phyloP scores from a whole-genome alignment of 2,888 invertebrate genomes.

The Schizotus pectinicornis region DNA sequence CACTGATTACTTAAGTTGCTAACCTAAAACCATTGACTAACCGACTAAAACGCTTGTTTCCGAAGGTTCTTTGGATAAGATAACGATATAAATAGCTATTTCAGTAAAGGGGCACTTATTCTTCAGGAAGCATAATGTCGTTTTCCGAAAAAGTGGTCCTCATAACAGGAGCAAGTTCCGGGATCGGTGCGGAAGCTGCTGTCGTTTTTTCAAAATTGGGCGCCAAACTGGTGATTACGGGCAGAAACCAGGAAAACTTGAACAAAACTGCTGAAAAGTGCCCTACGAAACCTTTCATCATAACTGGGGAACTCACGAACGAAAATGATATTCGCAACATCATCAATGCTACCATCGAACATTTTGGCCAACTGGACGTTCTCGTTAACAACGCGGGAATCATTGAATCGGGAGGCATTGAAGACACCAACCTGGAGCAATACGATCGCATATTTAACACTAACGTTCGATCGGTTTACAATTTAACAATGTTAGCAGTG shows the following conservation, averaged over 20 bases:
- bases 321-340: slow-evolving; percentile 14
- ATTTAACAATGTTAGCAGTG: slow-evolving; percentile 84
- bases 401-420: slow-evolving; percentile 63
- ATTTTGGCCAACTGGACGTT: slow-evolving; percentile 81
- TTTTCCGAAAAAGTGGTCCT: slow-evolving; percentile 76
- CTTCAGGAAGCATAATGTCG: slow-evolving; percentile 43
- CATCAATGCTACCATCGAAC: slow-evolving; percentile 66
- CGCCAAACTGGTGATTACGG: slow-evolving; percentile 74
- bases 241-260: slow-evolving; percentile 73
- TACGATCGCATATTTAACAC: slow-evolving; percentile 89
- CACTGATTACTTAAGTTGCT: too few relatives aligned
- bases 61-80: too few relatives aligned
- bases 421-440: slow-evolving; percentile 83
- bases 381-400: slow-evolving; percentile 87
- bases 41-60: too few relatives aligned
- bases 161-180: slow-evolving; percentile 83
- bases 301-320: slow-evolving; percentile 11
- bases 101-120: not conserved
- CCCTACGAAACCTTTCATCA: slow-evolving; percentile 5
- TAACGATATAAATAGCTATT: too few relatives aligned
- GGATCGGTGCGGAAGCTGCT: slow-evolving; percentile 84
- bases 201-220: slow-evolving; percentile 77
- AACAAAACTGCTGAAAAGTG: slow-evolving; percentile 61
- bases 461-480: slow-evolving; percentile 83
- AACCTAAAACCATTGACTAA: too few relatives aligned